Conservation (phyloP, 2,113 vertebrate genomes). For the Nyctibius bracteatus region DNA sequence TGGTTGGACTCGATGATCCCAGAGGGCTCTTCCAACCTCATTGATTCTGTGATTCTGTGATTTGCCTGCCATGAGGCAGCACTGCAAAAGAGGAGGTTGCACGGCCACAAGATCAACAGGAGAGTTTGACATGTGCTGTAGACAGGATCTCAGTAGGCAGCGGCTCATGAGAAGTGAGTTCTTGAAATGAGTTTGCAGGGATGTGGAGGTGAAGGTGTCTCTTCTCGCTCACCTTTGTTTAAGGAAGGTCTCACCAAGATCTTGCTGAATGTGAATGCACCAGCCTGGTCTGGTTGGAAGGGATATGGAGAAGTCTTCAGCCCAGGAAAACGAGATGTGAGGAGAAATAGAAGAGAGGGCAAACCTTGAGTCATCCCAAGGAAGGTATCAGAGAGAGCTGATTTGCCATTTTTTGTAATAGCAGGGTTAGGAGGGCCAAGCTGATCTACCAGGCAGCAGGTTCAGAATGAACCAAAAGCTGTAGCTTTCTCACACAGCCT, state of each 20-base stretch:
- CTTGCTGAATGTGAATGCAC: neutral
- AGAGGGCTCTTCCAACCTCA: too few species aligned
- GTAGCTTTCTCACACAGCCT: neutral
- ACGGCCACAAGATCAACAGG: fast-evolving
- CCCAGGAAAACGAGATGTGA: neutral
- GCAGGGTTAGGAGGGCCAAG: neutral
- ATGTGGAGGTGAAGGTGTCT: neutral
- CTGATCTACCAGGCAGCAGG: neutral
- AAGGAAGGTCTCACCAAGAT: too few species aligned
- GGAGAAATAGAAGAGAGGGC: neutral
- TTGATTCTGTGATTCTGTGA: too few species aligned
- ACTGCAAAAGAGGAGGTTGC: neutral
- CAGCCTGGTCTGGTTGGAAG: neutral
- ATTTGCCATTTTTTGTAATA: neutral
- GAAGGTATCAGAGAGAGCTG: neutral
- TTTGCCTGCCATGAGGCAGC: neutral
- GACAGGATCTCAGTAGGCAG: neutral
- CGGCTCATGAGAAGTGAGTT: fast-evolving
- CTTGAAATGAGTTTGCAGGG: neutral
- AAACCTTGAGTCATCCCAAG: neutral
- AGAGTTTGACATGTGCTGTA: neutral
- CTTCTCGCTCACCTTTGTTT: fast-evolving
- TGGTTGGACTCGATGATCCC: too few species aligned
- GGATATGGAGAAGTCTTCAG: neutral
- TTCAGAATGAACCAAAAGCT: neutral